Evolutionary conservation across 2,888 invertebrate genomes (phyloP).

Genomic region (Autographa pulchrina): DNA sequence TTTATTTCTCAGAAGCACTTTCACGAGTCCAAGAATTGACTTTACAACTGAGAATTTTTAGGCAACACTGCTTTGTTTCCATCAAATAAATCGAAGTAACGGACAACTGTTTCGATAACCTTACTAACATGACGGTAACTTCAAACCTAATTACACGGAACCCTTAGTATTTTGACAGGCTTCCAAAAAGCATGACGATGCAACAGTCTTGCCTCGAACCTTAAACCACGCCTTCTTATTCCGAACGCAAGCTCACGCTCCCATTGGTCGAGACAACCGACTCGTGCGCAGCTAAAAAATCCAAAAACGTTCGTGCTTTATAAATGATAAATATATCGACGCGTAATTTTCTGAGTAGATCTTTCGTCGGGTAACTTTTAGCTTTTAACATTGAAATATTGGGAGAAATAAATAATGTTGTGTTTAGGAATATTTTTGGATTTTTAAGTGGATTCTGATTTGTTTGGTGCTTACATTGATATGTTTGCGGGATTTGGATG

Average conservation of each 20-base stretch:
- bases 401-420: conserved; percentile 46
- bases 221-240: conserved; percentile 49
- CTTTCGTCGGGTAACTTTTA: conserved; percentile 64
- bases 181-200: conserved; percentile 45
- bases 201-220: conserved; percentile 47
- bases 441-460: conserved; percentile 42
- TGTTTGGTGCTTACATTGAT: conserved; percentile 37
- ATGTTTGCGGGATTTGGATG: conserved; percentile 13
- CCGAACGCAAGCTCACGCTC: conserved; percentile 47
- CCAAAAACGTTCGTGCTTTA: conserved; percentile 57
- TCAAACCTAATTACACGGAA: neutral
- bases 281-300: conserved; percentile 49
- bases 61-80: no score
- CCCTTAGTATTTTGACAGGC: conserved; percentile 52
- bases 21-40: no score
- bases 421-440: conserved; percentile 46
- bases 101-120: neutral
- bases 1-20: no score
- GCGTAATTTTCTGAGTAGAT: conserved; percentile 64
- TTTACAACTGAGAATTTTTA: no score
- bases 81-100: no score
- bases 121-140: neutral
- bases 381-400: conserved; percentile 53
- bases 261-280: conserved; percentile 27
- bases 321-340: conserved; percentile 65